Conservation (phyloP, 2,113 vertebrate species). For the Macrotus californicus region DNA sequence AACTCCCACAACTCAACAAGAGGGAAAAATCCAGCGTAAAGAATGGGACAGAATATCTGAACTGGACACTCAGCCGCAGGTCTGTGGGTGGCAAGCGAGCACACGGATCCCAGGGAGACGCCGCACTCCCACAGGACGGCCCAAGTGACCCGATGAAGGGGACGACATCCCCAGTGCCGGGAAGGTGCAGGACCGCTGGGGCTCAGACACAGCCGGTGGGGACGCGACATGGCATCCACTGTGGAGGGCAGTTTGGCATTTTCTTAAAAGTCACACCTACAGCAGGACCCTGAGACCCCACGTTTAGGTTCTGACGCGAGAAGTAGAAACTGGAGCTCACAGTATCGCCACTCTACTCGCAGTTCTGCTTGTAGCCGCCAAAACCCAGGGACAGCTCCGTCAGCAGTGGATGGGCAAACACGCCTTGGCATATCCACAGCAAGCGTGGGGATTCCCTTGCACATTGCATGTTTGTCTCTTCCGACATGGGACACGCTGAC, state of each 20-base stretch:
- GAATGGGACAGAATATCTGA: too few relatives aligned
- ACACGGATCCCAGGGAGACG: rapidly evolving
- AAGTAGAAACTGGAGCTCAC: neutral
- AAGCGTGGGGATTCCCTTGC: rapidly evolving
- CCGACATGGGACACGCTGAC: neutral
- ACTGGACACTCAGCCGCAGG: neutral
- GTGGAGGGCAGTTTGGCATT: neutral
- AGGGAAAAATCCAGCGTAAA: neutral
- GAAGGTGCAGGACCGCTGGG: neutral
- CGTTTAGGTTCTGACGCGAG: neutral
- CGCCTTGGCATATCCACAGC: rapidly evolving
- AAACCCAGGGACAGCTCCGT: neutral
- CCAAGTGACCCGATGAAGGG: neutral
- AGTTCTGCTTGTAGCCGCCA: neutral
- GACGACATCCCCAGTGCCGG: neutral
- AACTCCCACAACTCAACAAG: neutral
- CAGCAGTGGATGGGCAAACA: rapidly evolving
- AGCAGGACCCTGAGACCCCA: neutral
- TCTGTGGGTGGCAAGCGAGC: neutral
- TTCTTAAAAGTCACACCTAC: neutral
- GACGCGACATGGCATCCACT: neutral
- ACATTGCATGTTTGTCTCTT: rapidly evolving
- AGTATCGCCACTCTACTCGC: neutral
- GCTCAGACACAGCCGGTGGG: neutral
- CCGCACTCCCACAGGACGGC: rapidly evolving